Base-by-base conservation (phyloP, 2,888 invertebrate species). In the Euspilapteryx auroguttella region DNA sequence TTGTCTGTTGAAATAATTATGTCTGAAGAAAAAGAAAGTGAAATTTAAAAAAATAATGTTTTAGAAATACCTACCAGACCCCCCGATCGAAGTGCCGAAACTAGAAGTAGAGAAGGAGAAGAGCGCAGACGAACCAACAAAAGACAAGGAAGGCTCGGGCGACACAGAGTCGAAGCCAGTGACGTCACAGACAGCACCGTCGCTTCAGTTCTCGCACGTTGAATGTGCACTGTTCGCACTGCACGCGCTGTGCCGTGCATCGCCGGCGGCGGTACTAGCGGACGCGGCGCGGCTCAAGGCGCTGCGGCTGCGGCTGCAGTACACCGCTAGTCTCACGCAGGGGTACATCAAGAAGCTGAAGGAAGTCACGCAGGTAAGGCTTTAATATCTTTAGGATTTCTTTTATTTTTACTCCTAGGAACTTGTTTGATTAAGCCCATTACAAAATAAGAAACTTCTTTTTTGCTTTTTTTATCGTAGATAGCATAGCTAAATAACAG, bases 321-420 rank as follows among this genome's bases (percentile, higher is more conserved):
- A 94, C 61, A 89, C 96, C 49, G 94, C 95, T 0, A 80, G 94
- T 34, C 88, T 93, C 15, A 90, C 93, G 33, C 94, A 94, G 68
- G 93, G 90, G 35, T 94, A 77, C 39, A 66, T 71, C 5, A 88
- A 87, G 50, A 87, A 86, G 43, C 61, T 88, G 22, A 76, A 83
- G 32, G 83, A 85, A 64, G 82, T 78, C 26, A 79, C 78, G 24
- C 71, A 79, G 55, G 76, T 75, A 32, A 26, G 6, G 3, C 10
- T n/a, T 9, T 20, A 20, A 20, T 20, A 3, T 9, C 2, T 9
- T 20, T n/a, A n/a, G n/a, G n/a, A n/a, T n/a, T n/a, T n/a, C n/a
- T n/a, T n/a, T n/a, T n/a, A n/a, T n/a, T n/a, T n/a, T n/a, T n/a
- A n/a, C n/a, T n/a, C n/a, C n/a, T n/a, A n/a, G n/a, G n/a, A n/a